Evolutionary conservation across 2,888 invertebrate species (phyloP), one percentile per base, ranked within the genome.

Genomic region (Drosophila testacea): DNA sequence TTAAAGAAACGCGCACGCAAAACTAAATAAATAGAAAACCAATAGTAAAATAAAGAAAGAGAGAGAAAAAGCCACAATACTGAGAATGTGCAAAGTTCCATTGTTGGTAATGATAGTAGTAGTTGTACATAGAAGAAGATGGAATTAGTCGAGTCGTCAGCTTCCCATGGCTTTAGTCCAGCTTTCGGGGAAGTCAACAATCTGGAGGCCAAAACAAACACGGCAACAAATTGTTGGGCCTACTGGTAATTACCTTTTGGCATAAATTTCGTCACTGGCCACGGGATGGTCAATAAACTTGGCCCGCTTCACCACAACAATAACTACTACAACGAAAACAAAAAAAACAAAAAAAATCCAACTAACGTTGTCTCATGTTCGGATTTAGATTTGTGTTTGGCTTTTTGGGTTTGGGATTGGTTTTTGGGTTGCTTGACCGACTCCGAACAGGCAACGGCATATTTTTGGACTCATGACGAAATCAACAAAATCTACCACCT

Each of bases 381-480:
- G 65, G 65, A 71, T 71, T 67, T 74, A 39, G 44, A 48, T 62
- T 73, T 66, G 9, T 38, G 63, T 59, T 61, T 22, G 41, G 57
- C 38, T 42, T 52, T 16, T 30, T 42, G 22, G 63, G 56, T 50
- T 52, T 44, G 13, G 61, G 13, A 38, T 55, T 64, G 46, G 42
- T 47, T 27, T 34, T 36, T 71, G 64, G 65, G 73, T 75, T 81
- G 69, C 72, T 78, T 79, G 88, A 78, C 87, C 76, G 69, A 68
- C 61, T 67, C 47, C 36, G 38, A 52, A 28, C 28, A 16, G 41
- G 41, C 59, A 67, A 65, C 64, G 75, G 69, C 56, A 64, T 81
- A 86, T 85, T 84, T 82, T 88, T 63, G 77, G 69, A 61, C 39
- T 71, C 68, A 80, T 85, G 88, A 89, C 89, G 88, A 89, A 74